These are phyloP conservation scores for Xiphophorus couchianus DNA, from an alignment of 2,113 vertebrate species.

Conservation along the genomic window DNA sequence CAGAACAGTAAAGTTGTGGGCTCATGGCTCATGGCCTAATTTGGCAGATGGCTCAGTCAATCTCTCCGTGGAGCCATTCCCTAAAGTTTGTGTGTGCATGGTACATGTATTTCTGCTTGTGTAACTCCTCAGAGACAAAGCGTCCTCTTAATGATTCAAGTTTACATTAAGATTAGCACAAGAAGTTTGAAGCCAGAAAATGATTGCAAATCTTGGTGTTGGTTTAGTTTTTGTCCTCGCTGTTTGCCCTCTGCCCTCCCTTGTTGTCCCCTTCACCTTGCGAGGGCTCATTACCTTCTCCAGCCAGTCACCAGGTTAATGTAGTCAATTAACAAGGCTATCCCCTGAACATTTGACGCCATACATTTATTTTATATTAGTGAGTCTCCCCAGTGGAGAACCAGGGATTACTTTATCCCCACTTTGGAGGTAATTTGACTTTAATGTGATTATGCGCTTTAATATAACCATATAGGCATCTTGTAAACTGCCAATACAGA, in stretches of 20 bases:
- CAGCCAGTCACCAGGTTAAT: slow-evolving; percentile 47
- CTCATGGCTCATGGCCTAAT: slow-evolving; percentile 77
- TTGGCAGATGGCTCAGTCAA: slow-evolving; percentile 81
- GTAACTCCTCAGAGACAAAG: slow-evolving; percentile 60
- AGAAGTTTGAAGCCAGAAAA: slow-evolving; percentile 36
- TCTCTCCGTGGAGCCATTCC: slow-evolving; percentile 68
- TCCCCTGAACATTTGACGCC: slow-evolving; percentile 31
- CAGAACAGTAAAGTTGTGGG: slow-evolving; percentile 73
- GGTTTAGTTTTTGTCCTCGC: slow-evolving; percentile 15
- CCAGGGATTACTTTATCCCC: background rate
- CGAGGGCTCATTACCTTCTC: slow-evolving; percentile 43
- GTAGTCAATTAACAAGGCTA: slow-evolving; percentile 37
- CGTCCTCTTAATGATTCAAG: slow-evolving; percentile 61
- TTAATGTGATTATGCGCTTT: background rate
- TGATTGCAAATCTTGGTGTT: slow-evolving; percentile 13
- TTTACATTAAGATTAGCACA: slow-evolving; percentile 51
- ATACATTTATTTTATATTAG: background rate
- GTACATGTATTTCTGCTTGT: slow-evolving; percentile 43
- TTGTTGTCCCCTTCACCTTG: slow-evolving; percentile 51
- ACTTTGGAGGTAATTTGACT: background rate
- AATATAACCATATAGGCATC: background rate
- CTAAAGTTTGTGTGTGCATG: slow-evolving; percentile 58
- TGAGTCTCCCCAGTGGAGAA: background rate
- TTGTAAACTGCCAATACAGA: background rate
- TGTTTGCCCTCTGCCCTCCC: slow-evolving; percentile 3